Percentiles rank a stretch among this genome's conserved stretches.
These are phyloP conservation scores for Ctenochaetus hawaiiensis DNA, from an alignment of 2,797 vertebrate genomes.

Conservation along the genomic window DNA sequence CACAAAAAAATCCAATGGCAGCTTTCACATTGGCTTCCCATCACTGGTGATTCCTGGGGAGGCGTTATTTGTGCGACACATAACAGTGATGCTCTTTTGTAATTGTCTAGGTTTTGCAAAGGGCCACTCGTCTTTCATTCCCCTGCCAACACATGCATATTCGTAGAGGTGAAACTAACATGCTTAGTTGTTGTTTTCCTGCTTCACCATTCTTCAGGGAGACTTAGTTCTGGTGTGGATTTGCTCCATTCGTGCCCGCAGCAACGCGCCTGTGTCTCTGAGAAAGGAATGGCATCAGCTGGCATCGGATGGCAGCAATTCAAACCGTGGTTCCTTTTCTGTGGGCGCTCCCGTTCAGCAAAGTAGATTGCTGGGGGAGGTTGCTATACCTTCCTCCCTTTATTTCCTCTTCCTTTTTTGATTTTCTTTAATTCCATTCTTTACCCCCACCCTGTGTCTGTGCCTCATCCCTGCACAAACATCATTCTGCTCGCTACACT, in stretches of 20 bases:
- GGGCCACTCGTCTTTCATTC: slow-evolving; percentile 81
- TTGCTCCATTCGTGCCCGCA: slow-evolving; percentile 76
- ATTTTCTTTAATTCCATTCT: slow-evolving; percentile 64
- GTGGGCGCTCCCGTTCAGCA: slow-evolving; percentile 75
- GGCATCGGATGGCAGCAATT: slow-evolving; percentile 76
- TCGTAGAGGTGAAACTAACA: slow-evolving; percentile 83
- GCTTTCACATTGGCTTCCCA: slow-evolving; percentile 82
- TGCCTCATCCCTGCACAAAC: slow-evolving; percentile 55
- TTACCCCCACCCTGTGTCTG: slow-evolving; percentile 56
- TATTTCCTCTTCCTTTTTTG: slow-evolving; percentile 59
- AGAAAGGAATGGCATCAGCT: slow-evolving; percentile 77
- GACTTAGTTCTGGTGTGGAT: slow-evolving; percentile 84
- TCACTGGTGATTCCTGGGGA: slow-evolving; percentile 78
- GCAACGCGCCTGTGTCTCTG: slow-evolving; percentile 75
- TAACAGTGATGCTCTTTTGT: slow-evolving; percentile 74
- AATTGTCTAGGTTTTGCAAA: slow-evolving; percentile 80
- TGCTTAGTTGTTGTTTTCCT: slow-evolving; percentile 86
- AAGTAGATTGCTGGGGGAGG: slow-evolving; percentile 76
- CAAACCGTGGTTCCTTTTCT: slow-evolving; percentile 75
- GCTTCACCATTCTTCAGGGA: slow-evolving; percentile 76
- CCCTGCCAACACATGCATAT: slow-evolving; percentile 80
- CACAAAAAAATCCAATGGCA: slow-evolving; percentile 77
- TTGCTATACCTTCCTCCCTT: slow-evolving; percentile 68
- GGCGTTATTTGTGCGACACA: slow-evolving; percentile 77
- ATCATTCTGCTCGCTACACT: slow-evolving; percentile 46